Base-by-base conservation (phyloP, 1,140 invertebrate species). In the Ceratosolen solmsi region DNA sequence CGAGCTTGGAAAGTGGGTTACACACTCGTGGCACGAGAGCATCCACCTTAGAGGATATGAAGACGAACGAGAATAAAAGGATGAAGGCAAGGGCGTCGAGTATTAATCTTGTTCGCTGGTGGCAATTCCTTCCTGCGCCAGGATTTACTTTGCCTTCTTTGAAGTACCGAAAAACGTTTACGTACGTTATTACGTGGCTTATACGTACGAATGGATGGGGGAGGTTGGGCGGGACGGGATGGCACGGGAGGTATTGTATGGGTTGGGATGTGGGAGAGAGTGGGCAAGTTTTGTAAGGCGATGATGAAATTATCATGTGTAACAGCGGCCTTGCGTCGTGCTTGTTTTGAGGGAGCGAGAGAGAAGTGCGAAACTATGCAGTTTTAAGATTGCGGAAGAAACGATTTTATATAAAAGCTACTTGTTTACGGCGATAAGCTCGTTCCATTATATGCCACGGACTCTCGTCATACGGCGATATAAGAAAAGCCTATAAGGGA, bases 271-370 rank as follows among this genome's bases (percentile, higher is more conserved):
- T n/a, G n/a, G 13, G 51, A 25, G 30, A 36, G 33, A 30, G 8
- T 25, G 46, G n/a, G 17, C 36, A 80, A 80, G 60, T 75, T 68
- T 73, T 22, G 22, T n/a, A n/a, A n/a, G 36, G 22, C 9, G 81
- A 1, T 56, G 60, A 82, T 82, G 74, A 78, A 82, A 82, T 78
- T 82, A 78, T 82, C 81, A 82, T 78, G 74, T 51, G 60, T 30
- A 77, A 25, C 13, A 58, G 56, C 13, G 54, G 56, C 9, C 11
- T n/a, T 8, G 2, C 9, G 22, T 1, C 56, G 1, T 33, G 22
- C 70, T 46, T 27, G 7, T 13, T 27, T 72, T 49, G n/a, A 38
- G 9, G 25, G 30, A 68, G 20, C n/a, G 54, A 56, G 46, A n/a
- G 33, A 36, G n/a, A n/a, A n/a, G 3, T 25, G 2, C 11, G 27